Percentiles rank a stretch among this genome's conserved stretches.
Conservation (phyloP, 2,797 vertebrate genomes). For the Falco columbarius region DNA sequence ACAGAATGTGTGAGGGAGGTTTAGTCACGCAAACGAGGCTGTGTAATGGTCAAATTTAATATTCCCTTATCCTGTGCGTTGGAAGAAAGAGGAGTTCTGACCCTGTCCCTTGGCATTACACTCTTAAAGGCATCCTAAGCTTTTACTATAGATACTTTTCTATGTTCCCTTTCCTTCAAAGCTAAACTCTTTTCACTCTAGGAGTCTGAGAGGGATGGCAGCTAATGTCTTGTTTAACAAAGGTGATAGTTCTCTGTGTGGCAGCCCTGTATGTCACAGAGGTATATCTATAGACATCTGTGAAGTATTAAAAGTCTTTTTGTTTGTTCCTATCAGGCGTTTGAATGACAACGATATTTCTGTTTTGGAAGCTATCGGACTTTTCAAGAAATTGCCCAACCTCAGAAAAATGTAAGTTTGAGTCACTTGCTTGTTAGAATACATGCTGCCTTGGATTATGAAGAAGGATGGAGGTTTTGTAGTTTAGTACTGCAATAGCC, state of each 20-base stretch:
- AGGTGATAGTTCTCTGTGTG: constrained; percentile 9
- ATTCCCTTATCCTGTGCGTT: neutral
- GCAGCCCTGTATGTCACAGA: neutral
- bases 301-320: constrained; percentile 10
- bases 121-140: neutral
- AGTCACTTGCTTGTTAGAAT: neutral
- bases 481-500: neutral
- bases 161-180: neutral
- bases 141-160: neutral
- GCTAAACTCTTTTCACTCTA: neutral
- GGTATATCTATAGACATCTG: neutral
- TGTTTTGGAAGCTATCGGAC: constrained; percentile 86
- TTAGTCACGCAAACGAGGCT: neutral
- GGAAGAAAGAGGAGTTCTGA: neutral
- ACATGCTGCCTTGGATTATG: neutral
- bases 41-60: neutral
- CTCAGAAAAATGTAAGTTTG: constrained; percentile 91
- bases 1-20: neutral
- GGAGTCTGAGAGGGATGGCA: neutral
- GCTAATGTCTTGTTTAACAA: neutral
- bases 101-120: neutral
- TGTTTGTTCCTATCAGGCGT: constrained; percentile 80
- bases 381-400: constrained; percentile 94
- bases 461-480: neutral
- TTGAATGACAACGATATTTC: constrained; percentile 97